Base-by-base conservation (phyloP, 2,797 vertebrate genomes). In the Neostethus bicornis region DNA sequence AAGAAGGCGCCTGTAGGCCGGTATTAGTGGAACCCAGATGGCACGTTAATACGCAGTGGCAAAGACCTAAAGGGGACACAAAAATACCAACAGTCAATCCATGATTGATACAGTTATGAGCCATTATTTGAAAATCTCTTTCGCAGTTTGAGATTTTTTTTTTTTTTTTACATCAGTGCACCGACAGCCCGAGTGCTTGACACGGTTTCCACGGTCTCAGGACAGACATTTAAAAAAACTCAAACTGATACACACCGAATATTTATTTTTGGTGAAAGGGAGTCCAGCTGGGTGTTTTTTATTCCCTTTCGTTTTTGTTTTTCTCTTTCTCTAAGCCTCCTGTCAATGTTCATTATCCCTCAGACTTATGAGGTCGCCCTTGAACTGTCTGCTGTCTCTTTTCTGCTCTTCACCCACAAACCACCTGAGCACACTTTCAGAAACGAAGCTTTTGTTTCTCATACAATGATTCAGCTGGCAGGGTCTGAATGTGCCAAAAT, bases 401-500 rank as follows among this genome's bases (percentile, higher is more conserved):
- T 66, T 42, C 50, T 1, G 26, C 74, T 34, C 39, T 75, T 62
- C 62, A 46, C 7, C 45, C 7, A 11, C 23, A 3, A 44, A 63
- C 74, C 83, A 83, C 81, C 84, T 76, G 78, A 71, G 67, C 65
- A 37, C 73, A 34, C n/a, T 72, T 61, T 65, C 39, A 70, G 34
- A 70, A 61, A 52, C 1, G n/a, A 3, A 2, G 26, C 28, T 71
- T 80, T 85, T 75, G 70, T 77, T 60, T 76, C 8, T 20, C 1
- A 11, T 25, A 51, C 72, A 62, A 24, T 43, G 70, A 75, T 56
- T 66, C 37, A 67, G 66, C 59, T 11, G n/a, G 28, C 10, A 12
- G 66, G 66, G 41, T 34, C 70, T 63, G 59, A 81, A 53, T 26
- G 25, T 12, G 20, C 48, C 51, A 68, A 55, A 77, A 44, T 54